phyloP scores from a whole-genome alignment of 2,888 invertebrate species.

The Himalopsyche japonica region DNA sequence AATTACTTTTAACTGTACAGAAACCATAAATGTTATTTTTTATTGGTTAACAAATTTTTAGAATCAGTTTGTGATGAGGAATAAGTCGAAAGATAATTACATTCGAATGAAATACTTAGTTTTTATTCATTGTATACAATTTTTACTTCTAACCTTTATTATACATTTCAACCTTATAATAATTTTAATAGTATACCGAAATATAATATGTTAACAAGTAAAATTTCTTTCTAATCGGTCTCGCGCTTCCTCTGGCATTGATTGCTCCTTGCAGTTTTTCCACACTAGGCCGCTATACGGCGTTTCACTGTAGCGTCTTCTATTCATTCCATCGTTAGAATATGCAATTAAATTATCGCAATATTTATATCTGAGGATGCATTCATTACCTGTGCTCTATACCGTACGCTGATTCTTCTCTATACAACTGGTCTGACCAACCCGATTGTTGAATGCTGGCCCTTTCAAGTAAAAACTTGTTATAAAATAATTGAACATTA shows the following conservation, averaged over 20 bases:
- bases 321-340: constrained; percentile 29
- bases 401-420: constrained; percentile 9
- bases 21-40: too few relatives aligned
- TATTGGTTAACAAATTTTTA: too few relatives aligned
- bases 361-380: constrained; percentile 31
- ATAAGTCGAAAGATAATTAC: too few relatives aligned
- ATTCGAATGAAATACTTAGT: too few relatives aligned
- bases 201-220: too few relatives aligned
- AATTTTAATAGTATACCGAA: too few relatives aligned
- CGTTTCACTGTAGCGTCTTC: constrained; percentile 12
- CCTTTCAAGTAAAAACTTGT: background rate
- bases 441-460: background rate
- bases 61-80: too few relatives aligned
- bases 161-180: too few relatives aligned
- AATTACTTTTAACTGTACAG: too few relatives aligned
- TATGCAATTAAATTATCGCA: constrained; percentile 39
- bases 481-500: background rate
- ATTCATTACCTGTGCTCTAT: background rate
- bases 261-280: constrained; percentile 23
- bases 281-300: constrained; percentile 23
- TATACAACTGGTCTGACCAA: background rate
- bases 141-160: too few relatives aligned
- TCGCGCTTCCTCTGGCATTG: background rate
- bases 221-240: background rate
- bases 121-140: too few relatives aligned